Evolutionary conservation across 2,797 vertebrate species (phyloP).

Genomic region (Fundulus diaphanus): DNA sequence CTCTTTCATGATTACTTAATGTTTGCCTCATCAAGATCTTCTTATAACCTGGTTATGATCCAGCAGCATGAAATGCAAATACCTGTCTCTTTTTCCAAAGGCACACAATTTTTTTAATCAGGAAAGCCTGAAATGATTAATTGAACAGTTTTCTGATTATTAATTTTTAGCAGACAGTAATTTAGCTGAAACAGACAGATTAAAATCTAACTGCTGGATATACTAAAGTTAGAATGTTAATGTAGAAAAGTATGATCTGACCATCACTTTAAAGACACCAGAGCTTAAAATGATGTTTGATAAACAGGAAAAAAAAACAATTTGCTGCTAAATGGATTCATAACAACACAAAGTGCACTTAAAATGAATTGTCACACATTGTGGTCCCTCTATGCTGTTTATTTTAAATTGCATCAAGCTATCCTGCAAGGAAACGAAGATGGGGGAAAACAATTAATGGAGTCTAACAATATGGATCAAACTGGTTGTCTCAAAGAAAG

Average conservation of each 20-base stretch:
- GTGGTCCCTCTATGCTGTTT: neutral
- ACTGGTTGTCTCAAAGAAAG: neutral
- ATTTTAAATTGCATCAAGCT: neutral
- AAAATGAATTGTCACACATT: constrained; percentile 1
- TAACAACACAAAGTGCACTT: neutral
- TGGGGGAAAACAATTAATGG: neutral
- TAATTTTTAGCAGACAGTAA: neutral
- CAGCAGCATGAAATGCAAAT: too few relatives aligned
- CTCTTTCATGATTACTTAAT: too few relatives aligned
- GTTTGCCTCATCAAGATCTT: too few relatives aligned
- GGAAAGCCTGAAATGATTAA: neutral
- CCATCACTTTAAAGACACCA: neutral
- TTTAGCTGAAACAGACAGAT: neutral
- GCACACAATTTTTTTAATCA: neutral
- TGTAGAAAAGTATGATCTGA: too few relatives aligned
- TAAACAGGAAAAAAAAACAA: neutral
- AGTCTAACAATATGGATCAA: neutral
- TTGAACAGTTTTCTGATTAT: neutral
- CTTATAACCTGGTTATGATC: too few relatives aligned
- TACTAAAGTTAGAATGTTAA: neutral
- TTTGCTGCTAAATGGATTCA: neutral
- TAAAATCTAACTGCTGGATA: neutral
- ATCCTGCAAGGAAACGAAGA: neutral
- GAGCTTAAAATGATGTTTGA: neutral
- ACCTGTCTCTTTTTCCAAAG: neutral